These are phyloP conservation scores for Potamarius usumacintae DNA, from an alignment of 2,113 vertebrate genomes.

Conservation along the genomic window DNA sequence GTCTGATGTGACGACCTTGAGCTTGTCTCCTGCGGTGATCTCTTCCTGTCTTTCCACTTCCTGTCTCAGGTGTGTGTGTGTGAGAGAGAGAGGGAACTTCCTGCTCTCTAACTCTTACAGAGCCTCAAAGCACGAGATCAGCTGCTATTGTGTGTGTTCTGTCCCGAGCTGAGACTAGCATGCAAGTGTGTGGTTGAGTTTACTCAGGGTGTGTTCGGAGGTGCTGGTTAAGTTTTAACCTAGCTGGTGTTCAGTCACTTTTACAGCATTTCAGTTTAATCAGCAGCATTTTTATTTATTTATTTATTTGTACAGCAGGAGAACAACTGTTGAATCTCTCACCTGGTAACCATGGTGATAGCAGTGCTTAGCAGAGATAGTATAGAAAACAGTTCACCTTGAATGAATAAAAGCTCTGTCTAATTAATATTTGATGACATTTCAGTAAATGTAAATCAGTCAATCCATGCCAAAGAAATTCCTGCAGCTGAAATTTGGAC, in stretches of 20 bases:
- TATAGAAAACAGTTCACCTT: not conserved
- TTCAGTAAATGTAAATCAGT: not conserved
- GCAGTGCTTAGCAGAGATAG: not conserved
- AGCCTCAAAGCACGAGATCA: slow-evolving; percentile 38
- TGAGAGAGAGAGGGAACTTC: not conserved
- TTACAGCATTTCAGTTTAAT: too few species aligned
- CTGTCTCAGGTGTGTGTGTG: slow-evolving; percentile 41
- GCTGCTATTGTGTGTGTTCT: not conserved
- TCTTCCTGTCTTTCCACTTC: slow-evolving; percentile 39
- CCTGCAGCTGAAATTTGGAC: not conserved
- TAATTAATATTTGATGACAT: not conserved
- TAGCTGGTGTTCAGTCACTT: not conserved
- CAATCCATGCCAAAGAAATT: not conserved
- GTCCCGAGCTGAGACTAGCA: not conserved
- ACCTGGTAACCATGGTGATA: not conserved
- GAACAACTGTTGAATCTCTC: not conserved
- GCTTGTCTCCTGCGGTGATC: slow-evolving; percentile 10
- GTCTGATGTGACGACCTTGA: slow-evolving; percentile 44
- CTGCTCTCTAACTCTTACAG: slow-evolving; percentile 33
- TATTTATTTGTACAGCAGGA: not conserved
- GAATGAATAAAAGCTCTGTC: not conserved
- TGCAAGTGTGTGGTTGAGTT: not conserved
- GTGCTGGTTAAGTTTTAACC: not conserved
- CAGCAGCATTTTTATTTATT: too few species aligned
- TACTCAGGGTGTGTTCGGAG: not conserved